Evolutionary conservation across 2,888 invertebrate species (phyloP).

Genomic region (Dasypolia templi): DNA sequence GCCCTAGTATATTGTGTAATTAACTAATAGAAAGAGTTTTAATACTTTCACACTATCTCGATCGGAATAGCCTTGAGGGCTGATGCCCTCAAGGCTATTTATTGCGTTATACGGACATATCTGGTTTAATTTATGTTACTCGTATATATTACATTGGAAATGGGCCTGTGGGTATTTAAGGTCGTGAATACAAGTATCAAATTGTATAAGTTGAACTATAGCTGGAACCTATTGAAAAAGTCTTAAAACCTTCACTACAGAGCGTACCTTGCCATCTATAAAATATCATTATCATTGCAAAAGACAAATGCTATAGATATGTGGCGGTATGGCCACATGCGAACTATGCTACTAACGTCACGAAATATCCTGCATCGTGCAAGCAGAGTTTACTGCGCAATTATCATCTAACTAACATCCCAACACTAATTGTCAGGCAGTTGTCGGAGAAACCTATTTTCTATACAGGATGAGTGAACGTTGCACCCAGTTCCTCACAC

Average conservation of each 20-base stretch:
- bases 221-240: background rate
- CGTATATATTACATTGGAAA: background rate
- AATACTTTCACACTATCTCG: conserved; percentile 61
- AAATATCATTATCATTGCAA: too few relatives aligned
- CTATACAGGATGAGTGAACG: too few relatives aligned
- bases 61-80: conserved; percentile 45
- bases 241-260: background rate
- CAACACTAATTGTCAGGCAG: too few relatives aligned
- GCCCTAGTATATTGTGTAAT: conserved; percentile 47
- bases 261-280: background rate
- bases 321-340: too few relatives aligned
- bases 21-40: conserved; percentile 19
- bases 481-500: too few relatives aligned
- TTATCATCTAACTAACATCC: too few relatives aligned
- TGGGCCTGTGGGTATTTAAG: conserved; percentile 27
- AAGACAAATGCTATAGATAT: too few relatives aligned
- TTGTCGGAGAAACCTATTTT: too few relatives aligned
- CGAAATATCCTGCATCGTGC: too few relatives aligned
- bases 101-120: conserved; percentile 36
- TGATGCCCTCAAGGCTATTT: too few relatives aligned
- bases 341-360: too few relatives aligned
- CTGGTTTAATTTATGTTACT: conserved; percentile 31
- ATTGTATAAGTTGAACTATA: background rate
- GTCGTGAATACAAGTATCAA: conserved; percentile 23
- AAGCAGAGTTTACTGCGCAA: too few relatives aligned